A percentile compares a stretch with the other conserved stretches of the same genome.
Conservation (phyloP, 2,888 invertebrate genomes). For the Scaptomyza tumidula region DNA sequence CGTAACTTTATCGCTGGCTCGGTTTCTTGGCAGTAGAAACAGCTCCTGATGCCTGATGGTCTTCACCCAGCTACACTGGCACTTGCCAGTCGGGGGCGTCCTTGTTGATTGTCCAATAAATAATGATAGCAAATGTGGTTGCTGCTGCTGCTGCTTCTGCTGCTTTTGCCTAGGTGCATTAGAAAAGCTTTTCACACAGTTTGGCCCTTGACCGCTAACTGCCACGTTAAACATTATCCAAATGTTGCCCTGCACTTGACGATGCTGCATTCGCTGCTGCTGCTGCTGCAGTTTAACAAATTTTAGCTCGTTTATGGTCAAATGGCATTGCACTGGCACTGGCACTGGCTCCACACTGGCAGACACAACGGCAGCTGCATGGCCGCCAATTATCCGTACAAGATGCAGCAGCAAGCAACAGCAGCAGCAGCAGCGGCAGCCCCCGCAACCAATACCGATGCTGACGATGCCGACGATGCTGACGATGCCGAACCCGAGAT, state of each 20-base stretch:
- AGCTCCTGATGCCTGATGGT: constrained; percentile 25
- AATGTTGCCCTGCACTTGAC: constrained; percentile 73
- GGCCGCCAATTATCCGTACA: constrained; percentile 79
- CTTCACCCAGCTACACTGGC: constrained; percentile 17
- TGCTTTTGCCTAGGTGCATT: constrained; percentile 16
- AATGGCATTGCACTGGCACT: constrained; percentile 75
- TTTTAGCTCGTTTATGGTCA: constrained; percentile 82
- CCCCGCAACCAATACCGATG: constrained; percentile 48
- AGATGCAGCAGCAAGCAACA: constrained; percentile 50
- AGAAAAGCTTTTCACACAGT: constrained; percentile 51
- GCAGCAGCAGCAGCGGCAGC: constrained; percentile 16
- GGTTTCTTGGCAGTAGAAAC: constrained; percentile 22
- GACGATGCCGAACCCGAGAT: constrained; percentile 40
- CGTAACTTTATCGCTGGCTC: constrained; percentile 81
- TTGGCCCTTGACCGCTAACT: constrained; percentile 57
- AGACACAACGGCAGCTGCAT: constrained; percentile 77
- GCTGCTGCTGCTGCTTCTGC: constrained; percentile 29
- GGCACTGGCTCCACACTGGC: constrained; percentile 54
- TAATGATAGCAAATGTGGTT: constrained; percentile 66
- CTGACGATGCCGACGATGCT: constrained; percentile 34
- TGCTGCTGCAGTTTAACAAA: constrained; percentile 71
- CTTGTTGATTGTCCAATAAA: constrained; percentile 64
- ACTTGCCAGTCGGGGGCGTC: constrained; percentile 41
- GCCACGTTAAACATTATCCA: constrained; percentile 58
- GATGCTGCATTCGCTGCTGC: constrained; percentile 30